Evolutionary conservation across 2,113 vertebrate species (phyloP).

Genomic region (Hypomesus transpacificus): DNA sequence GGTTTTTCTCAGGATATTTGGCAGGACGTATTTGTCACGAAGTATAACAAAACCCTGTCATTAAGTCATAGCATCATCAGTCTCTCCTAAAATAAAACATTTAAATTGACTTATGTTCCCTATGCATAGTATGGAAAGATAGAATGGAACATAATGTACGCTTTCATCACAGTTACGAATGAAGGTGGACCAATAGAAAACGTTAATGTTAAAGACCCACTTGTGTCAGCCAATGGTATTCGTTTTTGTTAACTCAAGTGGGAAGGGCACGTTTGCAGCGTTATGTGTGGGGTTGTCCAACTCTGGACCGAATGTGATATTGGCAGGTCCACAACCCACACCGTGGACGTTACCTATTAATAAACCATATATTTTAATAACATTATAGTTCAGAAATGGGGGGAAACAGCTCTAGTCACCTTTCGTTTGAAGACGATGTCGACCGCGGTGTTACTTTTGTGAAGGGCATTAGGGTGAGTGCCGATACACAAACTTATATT

Average conservation of each 20-base stretch:
- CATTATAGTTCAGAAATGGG: constrained; percentile 52
- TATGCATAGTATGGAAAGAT: background rate
- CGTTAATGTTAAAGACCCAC: constrained; percentile 21
- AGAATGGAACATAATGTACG: constrained; percentile 50
- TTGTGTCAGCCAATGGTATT: constrained; percentile 50
- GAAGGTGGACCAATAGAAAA: constrained; percentile 49
- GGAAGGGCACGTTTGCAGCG: constrained; percentile 24
- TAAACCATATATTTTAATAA: background rate
- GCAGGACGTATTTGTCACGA: background rate
- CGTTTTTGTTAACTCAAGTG: constrained; percentile 18
- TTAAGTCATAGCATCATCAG: background rate
- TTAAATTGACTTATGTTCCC: background rate
- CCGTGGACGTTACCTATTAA: background rate
- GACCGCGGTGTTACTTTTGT: constrained; percentile 57
- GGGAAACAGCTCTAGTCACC: constrained; percentile 60
- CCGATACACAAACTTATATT: background rate
- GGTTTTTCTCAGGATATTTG: background rate
- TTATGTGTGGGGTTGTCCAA: background rate
- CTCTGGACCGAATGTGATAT: background rate
- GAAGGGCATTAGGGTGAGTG: constrained; percentile 73
- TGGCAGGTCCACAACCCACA: background rate
- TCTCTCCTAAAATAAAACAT: background rate
- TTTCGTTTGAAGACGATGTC: constrained; percentile 43
- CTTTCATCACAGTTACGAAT: background rate
- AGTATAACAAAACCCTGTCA: background rate